Conservation (phyloP, 2,113 vertebrate genomes). For the Oryzias celebensis region DNA sequence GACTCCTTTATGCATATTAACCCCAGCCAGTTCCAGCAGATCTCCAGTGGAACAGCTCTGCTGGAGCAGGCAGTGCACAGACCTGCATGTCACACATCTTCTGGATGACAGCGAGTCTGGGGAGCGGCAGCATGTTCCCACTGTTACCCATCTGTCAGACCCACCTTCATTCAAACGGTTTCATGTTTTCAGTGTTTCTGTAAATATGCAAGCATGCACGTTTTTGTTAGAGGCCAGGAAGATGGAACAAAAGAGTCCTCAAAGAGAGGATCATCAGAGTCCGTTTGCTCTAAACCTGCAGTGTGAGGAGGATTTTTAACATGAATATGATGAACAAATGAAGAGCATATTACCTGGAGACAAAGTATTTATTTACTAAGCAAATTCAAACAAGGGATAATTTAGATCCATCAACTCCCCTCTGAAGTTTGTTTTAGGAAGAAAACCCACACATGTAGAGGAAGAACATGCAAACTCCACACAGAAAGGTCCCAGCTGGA, state of each 20-base stretch:
- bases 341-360: no score
- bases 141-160: conserved; percentile 64
- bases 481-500: no score
- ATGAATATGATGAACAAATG: no score
- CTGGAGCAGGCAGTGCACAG: conserved; percentile 49
- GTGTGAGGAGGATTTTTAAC: neutral
- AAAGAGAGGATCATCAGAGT: conserved; percentile 35
- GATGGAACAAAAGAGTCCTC: conserved; percentile 27
- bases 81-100: conserved; percentile 53
- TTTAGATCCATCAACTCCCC: no score
- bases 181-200: conserved; percentile 64
- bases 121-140: conserved; percentile 67
- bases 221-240: conserved; percentile 32
- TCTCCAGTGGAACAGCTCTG: conserved; percentile 49
- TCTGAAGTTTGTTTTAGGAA: no score
- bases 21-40: conserved; percentile 17
- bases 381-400: no score
- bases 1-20: conserved; percentile 20
- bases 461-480: no score
- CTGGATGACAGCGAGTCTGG: conserved; percentile 59
- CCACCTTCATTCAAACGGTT: conserved; percentile 46
- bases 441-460: no score
- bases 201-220: conserved; percentile 56
- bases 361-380: no score
- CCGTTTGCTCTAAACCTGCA: conserved; percentile 61